Conservation (phyloP, 2,888 invertebrate species). For the Euzophera pinguis region DNA sequence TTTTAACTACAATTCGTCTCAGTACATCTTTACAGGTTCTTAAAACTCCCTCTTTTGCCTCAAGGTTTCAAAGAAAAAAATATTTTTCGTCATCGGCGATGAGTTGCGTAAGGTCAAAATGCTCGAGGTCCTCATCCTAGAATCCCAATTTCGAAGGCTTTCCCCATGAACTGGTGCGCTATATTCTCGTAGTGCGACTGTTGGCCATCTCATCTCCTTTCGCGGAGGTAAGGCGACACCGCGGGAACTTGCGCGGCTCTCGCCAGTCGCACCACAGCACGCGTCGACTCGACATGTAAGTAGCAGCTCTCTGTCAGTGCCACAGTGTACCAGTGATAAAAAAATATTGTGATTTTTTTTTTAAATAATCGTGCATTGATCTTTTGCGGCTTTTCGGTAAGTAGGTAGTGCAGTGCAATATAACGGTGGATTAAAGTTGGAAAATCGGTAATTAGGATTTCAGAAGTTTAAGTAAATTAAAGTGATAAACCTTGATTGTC, state of each 20-base stretch:
- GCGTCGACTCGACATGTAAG: slow-evolving; percentile 80
- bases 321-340: slow-evolving; percentile 57
- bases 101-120: neutral
- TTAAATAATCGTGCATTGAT: slow-evolving; percentile 51
- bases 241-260: slow-evolving; percentile 44
- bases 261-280: slow-evolving; percentile 78
- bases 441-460: slow-evolving; percentile 10
- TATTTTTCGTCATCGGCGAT: neutral
- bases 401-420: slow-evolving; percentile 55
- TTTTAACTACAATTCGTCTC: too few relatives aligned
- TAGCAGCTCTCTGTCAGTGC: slow-evolving; percentile 58
- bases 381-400: slow-evolving; percentile 45
- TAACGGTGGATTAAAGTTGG: slow-evolving; percentile 12
- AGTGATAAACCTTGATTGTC: slow-evolving; percentile 13
- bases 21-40: too few relatives aligned
- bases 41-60: neutral
- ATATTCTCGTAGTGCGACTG: slow-evolving; percentile 63
- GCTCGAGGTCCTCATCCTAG: slow-evolving; percentile 13
- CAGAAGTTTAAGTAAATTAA: slow-evolving; percentile 11
- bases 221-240: slow-evolving; percentile 78
- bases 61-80: neutral
- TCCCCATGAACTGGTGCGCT: slow-evolving; percentile 37
- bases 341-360: slow-evolving; percentile 49
- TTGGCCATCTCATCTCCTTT: slow-evolving; percentile 61
- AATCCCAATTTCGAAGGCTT: slow-evolving; percentile 31